Conservation (phyloP, 2,797 vertebrate species). For the Danio kyathit region DNA sequence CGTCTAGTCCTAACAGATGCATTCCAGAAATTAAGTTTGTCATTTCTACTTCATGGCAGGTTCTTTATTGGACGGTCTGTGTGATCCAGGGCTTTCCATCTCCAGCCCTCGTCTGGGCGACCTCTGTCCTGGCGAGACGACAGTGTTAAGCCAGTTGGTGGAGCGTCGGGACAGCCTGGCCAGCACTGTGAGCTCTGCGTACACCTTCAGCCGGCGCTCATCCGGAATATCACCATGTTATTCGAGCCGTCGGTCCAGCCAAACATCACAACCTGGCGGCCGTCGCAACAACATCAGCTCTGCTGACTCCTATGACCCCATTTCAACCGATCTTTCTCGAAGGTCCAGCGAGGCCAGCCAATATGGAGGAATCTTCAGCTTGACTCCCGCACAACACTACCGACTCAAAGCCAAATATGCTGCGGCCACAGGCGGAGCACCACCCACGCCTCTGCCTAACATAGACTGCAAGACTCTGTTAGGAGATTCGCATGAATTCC, state of each 20-base stretch:
- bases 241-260: slow-evolving; percentile 92
- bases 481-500: slow-evolving; percentile 72
- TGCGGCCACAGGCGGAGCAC: slow-evolving; percentile 88
- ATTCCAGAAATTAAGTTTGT: background rate
- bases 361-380: slow-evolving; percentile 83
- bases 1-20: background rate
- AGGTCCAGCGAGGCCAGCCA: slow-evolving; percentile 91
- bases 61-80: slow-evolving; percentile 78
- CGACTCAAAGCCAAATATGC: slow-evolving; percentile 88
- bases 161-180: slow-evolving; percentile 88
- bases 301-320: slow-evolving; percentile 91
- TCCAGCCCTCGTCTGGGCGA: slow-evolving; percentile 78
- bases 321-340: slow-evolving; percentile 91
- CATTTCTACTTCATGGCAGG: slow-evolving; percentile 69
- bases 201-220: slow-evolving; percentile 87
- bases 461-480: slow-evolving; percentile 83
- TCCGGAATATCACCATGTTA: slow-evolving; percentile 91
- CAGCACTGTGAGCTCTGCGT: slow-evolving; percentile 89
- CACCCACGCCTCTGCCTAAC: slow-evolving; percentile 87
- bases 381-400: slow-evolving; percentile 92
- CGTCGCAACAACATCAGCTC: slow-evolving; percentile 84
- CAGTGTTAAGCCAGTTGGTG: slow-evolving; percentile 80
- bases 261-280: slow-evolving; percentile 79
- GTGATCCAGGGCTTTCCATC: slow-evolving; percentile 76
- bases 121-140: slow-evolving; percentile 79